A percentile compares a stretch with the other conserved stretches of the same genome.
Evolutionary conservation across 1,140 invertebrate species (phyloP).

Genomic region (Nephila pilipes): DNA sequence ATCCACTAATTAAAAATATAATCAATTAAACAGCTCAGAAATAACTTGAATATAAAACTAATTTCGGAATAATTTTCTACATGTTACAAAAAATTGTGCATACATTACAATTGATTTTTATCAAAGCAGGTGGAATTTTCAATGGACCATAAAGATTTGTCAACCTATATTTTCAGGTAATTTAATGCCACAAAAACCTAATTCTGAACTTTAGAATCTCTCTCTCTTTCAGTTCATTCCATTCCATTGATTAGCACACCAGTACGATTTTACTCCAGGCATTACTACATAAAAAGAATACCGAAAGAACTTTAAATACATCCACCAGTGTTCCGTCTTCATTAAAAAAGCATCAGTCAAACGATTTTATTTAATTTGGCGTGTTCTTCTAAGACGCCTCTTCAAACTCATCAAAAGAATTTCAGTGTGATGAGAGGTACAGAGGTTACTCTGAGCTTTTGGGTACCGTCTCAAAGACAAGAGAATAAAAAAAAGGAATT

Average conservation of each 20-base stretch:
- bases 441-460: neutral
- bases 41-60: no score
- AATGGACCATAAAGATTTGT: neutral
- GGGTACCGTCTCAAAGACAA: neutral
- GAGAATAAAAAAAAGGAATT: neutral
- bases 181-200: neutral
- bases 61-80: no score
- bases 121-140: neutral
- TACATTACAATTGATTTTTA: no score
- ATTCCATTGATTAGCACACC: neutral
- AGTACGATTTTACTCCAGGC: neutral
- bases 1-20: no score
- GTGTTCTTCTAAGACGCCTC: neutral
- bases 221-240: neutral
- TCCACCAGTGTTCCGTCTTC: neutral
- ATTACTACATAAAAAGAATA: neutral
- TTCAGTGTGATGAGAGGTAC: neutral
- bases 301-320: neutral
- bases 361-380: neutral
- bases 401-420: neutral
- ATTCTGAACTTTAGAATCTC: neutral
- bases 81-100: no score
- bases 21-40: no score
- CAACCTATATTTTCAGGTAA: neutral
- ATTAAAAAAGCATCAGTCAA: conserved; percentile 8